phyloP scores from a whole-genome alignment of 2,113 vertebrate species.

The Grantiella picta region DNA sequence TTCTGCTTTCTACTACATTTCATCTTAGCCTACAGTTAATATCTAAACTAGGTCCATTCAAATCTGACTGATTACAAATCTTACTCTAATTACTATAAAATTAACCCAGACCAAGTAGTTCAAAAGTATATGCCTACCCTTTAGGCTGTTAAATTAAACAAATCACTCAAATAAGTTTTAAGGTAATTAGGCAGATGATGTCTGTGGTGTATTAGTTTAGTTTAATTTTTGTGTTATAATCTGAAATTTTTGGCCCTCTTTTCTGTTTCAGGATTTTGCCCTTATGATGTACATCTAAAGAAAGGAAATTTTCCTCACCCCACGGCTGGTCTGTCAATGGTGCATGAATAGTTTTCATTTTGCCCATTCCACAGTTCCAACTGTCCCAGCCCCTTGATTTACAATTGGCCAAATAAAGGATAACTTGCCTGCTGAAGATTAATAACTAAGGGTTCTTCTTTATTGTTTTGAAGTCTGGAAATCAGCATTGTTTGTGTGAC shows the following conservation, averaged over 20 bases:
- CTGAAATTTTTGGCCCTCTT: not conserved
- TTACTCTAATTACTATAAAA: not conserved
- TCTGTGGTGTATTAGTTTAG: not conserved
- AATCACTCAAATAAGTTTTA: not conserved
- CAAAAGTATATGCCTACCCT: not conserved
- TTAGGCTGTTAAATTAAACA: not conserved
- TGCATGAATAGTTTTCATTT: not conserved
- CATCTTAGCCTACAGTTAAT: not conserved
- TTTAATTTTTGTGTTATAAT: not conserved
- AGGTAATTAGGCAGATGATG: not conserved
- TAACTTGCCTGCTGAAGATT: not conserved
- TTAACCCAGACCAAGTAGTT: not conserved
- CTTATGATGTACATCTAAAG: not conserved
- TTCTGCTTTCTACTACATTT: not conserved
- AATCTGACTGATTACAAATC: not conserved
- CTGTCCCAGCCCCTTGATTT: not conserved
- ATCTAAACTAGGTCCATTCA: not conserved
- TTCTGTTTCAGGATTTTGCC: not conserved
- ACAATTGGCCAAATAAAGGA: not conserved
- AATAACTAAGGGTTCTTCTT: not conserved
- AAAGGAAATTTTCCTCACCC: not conserved
- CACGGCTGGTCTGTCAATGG: rapidly evolving
- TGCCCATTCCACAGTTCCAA: not conserved
- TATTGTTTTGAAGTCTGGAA: not conserved
- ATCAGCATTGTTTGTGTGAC: not conserved